Evolutionary conservation across 2,113 vertebrate species (phyloP).

Genomic region (Mohoua ochrocephala): DNA sequence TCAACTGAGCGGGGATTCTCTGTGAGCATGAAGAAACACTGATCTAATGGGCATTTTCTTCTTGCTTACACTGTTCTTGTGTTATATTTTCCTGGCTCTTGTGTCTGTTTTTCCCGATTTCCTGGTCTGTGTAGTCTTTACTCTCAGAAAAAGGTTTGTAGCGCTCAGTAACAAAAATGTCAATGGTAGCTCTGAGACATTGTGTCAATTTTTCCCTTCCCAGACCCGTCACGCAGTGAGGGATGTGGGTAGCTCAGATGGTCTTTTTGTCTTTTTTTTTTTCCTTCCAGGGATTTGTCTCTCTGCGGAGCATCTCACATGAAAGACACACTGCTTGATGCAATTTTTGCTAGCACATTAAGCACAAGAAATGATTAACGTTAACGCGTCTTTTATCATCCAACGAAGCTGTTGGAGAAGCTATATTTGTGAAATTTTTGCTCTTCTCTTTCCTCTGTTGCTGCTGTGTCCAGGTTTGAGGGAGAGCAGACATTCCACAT

Average conservation of each 20-base stretch:
- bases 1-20: not conserved
- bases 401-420: not conserved
- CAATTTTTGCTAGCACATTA: conserved; percentile 12
- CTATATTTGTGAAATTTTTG: not conserved
- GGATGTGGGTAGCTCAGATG: not conserved
- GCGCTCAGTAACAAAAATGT: not conserved
- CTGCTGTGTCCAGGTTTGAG: not conserved
- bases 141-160: not conserved
- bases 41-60: not conserved
- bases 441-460: not conserved
- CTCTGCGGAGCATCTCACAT: not conserved
- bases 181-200: not conserved
- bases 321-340: not conserved
- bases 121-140: not conserved
- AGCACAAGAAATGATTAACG: not conserved
- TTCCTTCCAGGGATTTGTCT: too few relatives aligned
- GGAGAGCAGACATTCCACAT: not conserved
- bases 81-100: not conserved
- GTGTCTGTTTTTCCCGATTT: not conserved
- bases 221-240: not conserved
- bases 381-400: not conserved
- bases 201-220: not conserved
- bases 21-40: not conserved
- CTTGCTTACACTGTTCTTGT: not conserved
- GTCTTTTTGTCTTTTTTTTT: not conserved